Percentiles rank a stretch among this genome's conserved stretches.
phyloP scores from a whole-genome alignment of 2,888 invertebrate species.

The Panopea generosa region DNA sequence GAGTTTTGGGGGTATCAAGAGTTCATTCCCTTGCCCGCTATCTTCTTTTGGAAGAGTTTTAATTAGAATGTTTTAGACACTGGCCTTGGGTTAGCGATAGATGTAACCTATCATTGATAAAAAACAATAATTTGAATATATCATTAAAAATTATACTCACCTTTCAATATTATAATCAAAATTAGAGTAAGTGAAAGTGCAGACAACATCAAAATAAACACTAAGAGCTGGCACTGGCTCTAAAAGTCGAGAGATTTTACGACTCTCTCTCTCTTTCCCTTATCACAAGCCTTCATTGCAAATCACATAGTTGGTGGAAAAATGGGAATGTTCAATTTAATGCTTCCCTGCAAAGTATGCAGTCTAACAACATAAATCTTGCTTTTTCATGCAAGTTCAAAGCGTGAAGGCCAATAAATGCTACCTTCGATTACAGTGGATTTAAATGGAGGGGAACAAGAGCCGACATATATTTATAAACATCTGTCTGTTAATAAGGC shows the following conservation, averaged over 20 bases:
- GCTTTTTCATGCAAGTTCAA: slow-evolving; percentile 26
- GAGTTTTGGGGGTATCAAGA: slow-evolving; percentile 32
- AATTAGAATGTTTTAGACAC: background rate
- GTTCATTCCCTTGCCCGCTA: slow-evolving; percentile 39
- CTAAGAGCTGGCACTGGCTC: too few relatives aligned
- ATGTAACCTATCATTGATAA: too few relatives aligned
- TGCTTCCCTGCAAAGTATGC: slow-evolving; percentile 38
- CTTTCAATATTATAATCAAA: too few relatives aligned
- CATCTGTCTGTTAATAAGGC: slow-evolving; percentile 1
- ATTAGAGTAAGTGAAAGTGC: too few relatives aligned
- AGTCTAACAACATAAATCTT: slow-evolving; percentile 21
- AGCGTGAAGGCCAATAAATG: slow-evolving; percentile 15
- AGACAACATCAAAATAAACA: too few relatives aligned
- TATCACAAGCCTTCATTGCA: slow-evolving; percentile 15
- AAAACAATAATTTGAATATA: too few relatives aligned
- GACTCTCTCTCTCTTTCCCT: background rate
- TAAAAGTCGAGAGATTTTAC: too few relatives aligned
- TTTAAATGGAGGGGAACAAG: background rate
- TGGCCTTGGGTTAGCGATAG: too few relatives aligned
- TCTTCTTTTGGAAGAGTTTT: background rate
- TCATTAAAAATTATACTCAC: too few relatives aligned
- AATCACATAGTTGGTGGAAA: slow-evolving; percentile 13
- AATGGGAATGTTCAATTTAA: slow-evolving; percentile 42
- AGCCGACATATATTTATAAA: slow-evolving; percentile 7
- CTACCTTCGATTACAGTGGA: background rate